These are phyloP conservation scores for Sesamia nonagrioides DNA, from an alignment of 1,140 invertebrate species.

Conservation along the genomic window DNA sequence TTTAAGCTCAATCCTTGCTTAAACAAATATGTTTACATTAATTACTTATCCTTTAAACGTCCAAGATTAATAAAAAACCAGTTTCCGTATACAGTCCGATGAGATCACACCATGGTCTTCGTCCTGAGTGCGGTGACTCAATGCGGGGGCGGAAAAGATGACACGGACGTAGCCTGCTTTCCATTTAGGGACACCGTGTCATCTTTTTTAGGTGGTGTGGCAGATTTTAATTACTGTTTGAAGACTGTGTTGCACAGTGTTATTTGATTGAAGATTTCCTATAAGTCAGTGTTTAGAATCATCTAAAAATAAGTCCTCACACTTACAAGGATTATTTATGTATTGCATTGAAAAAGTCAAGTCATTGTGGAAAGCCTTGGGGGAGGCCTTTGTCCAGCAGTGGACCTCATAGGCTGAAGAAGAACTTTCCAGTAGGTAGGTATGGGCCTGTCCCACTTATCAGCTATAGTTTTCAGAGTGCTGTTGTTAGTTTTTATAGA, in stretches of 20 bases:
- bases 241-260: neutral
- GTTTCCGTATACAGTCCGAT: constrained; percentile 53
- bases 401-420: too few relatives aligned
- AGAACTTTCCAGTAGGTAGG: too few relatives aligned
- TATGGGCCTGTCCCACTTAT: too few relatives aligned
- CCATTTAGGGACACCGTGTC: constrained; percentile 44
- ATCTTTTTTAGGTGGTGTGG: neutral
- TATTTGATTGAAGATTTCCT: neutral
- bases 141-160: constrained; percentile 63
- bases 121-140: constrained; percentile 57
- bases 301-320: neutral
- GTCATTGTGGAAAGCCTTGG: too few relatives aligned
- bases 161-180: constrained; percentile 51
- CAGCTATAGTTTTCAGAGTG: too few relatives aligned
- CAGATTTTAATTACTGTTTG: neutral
- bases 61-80: constrained; percentile 19
- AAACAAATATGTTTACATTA: constrained; percentile 1
- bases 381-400: too few relatives aligned
- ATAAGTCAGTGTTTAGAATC: constrained; percentile 2
- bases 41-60: constrained; percentile 23
- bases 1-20: neutral
- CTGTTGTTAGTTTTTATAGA: too few relatives aligned
- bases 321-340: neutral
- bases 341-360: neutral
- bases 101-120: constrained; percentile 61